A percentile compares a stretch with the other conserved stretches of the same genome.
phyloP scores from a whole-genome alignment of 2,888 invertebrate species.

The Nomada hirtipes region DNA sequence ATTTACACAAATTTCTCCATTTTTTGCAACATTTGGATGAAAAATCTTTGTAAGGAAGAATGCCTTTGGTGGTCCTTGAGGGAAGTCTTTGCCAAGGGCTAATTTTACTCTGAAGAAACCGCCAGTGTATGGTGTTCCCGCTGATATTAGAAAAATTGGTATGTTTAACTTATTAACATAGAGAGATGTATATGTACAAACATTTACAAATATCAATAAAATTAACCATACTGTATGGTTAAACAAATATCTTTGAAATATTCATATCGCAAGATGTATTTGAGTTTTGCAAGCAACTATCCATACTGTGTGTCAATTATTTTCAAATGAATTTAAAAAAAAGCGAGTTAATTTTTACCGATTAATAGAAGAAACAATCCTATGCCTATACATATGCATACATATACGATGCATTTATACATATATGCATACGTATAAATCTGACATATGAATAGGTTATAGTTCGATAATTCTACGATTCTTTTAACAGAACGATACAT shows the following conservation, averaged over 20 bases:
- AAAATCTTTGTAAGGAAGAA: constrained; percentile 98
- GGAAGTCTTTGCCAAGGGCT: constrained; percentile 96
- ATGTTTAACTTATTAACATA: constrained; percentile 10
- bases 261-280: neutral
- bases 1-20: constrained; percentile 98
- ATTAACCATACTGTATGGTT: neutral
- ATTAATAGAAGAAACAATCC: constrained; percentile 5
- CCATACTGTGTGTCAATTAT: neutral
- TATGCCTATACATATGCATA: neutral
- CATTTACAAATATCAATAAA: neutral
- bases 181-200: neutral
- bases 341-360: neutral
- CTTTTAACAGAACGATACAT: neutral
- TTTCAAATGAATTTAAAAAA: neutral
- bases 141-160: constrained; percentile 81
- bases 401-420: neutral
- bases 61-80: constrained; percentile 95
- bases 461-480: constrained; percentile 25
- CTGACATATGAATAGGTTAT: constrained; percentile 60
- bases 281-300: neutral
- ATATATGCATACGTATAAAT: constrained; percentile 20
- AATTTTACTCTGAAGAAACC: constrained; percentile 96
- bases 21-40: constrained; percentile 97
- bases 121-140: constrained; percentile 96
- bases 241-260: neutral